Base-by-base conservation (phyloP, 2,888 invertebrate genomes). In the Nowickia ferox region DNA sequence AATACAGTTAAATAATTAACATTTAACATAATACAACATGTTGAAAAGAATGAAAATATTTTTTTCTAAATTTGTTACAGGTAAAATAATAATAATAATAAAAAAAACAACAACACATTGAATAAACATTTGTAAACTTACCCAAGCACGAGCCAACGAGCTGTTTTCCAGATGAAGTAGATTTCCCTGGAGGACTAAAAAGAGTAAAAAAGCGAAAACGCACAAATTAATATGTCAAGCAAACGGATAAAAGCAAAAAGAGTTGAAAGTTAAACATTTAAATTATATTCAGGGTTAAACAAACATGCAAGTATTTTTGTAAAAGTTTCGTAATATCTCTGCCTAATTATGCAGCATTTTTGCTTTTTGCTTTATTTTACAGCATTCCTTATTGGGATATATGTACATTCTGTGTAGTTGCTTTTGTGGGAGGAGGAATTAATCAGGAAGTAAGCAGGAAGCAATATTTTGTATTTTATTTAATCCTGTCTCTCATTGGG, bases 201-300 rank as follows among this genome's bases (percentile, higher is more conserved):
- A 80, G 78, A 87, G 30, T 46, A 75, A 81, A 76, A 66, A 85
- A 74, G 57, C 19, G 19, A 82, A 55, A 71, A 55, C 66, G 80
- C 76, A 81, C 84, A 88, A 88, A 88, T 88, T 88, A 88, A 88
- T 87, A 88, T 88, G 88, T 88, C 88, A 88, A 88, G 87, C 87
- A 84, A 88, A 30, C 51, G 48, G 65, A 66, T 11, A 57, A 46
- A 66, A 71, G 44, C 46, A 40, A 71, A 72, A 83, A 84, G 66
- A 79, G 84, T 75, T 80, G 42, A 76, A 42, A 66, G 79, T 71
- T 84, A 15, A 72, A 44, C 15, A 65, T 59, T 61, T 9, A 74
- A 78, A 78, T 85, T 69, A 78, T 63, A 22, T 75, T 79, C 44
- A 63, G 78, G 69, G 55, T 71, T 71, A 65, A 72, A 61, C 44